These are phyloP conservation scores for Labeo rohita DNA, from an alignment of 2,113 vertebrate genomes.

Conservation along the genomic window DNA sequence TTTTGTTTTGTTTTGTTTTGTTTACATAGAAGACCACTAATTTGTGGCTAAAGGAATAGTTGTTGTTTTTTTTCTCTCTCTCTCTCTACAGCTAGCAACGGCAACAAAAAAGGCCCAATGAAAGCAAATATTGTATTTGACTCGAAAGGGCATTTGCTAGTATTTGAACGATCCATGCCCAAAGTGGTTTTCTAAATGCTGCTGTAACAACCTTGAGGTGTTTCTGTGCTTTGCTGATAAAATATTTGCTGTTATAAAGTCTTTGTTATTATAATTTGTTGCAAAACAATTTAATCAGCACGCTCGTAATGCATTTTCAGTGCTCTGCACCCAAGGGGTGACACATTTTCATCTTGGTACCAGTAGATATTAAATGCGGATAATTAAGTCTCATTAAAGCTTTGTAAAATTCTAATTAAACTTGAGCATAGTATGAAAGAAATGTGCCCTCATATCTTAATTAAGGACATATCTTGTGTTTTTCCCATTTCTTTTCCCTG, in stretches of 20 bases:
- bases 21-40: slow-evolving; percentile 20
- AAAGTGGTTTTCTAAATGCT: slow-evolving; percentile 62
- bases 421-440: slow-evolving; percentile 55
- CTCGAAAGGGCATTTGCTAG: slow-evolving; percentile 60
- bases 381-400: slow-evolving; percentile 77
- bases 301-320: slow-evolving; percentile 68
- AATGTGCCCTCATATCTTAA: slow-evolving; percentile 54
- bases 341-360: slow-evolving; percentile 69
- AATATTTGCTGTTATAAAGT: slow-evolving; percentile 58
- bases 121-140: slow-evolving; percentile 9
- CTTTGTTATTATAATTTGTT: slow-evolving; percentile 66
- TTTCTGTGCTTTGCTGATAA: slow-evolving; percentile 67
- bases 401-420: slow-evolving; percentile 68
- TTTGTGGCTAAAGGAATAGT: background rate
- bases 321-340: slow-evolving; percentile 65
- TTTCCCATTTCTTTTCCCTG: slow-evolving; percentile 44
- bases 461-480: slow-evolving; percentile 50
- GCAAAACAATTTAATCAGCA: slow-evolving; percentile 65
- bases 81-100: background rate
- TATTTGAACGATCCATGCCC: slow-evolving; percentile 59
- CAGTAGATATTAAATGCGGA: slow-evolving; percentile 72
- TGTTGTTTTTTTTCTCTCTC: background rate
- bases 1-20: too few species aligned
- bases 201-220: slow-evolving; percentile 64
- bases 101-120: background rate